phyloP scores from a whole-genome alignment of 30 jellyfish, hydroid and myxozoan genomes.

The Mastigias papua region DNA sequence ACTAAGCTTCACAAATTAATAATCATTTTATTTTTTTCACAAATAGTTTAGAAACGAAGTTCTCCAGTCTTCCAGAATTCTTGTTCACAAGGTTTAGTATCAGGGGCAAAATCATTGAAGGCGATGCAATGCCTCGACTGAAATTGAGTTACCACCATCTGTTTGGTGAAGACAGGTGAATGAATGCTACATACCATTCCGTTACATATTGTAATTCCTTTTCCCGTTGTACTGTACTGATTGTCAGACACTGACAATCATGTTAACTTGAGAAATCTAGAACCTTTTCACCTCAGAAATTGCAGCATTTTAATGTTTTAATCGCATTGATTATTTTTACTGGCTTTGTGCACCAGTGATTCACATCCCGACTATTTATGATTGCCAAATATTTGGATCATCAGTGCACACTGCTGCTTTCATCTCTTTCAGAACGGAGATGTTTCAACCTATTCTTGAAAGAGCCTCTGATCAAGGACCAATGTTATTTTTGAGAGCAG shows the following conservation, averaged over 20 bases:
- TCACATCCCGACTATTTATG: too few relatives aligned
- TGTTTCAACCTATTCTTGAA: constrained; percentile 8
- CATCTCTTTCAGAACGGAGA: constrained; percentile 41
- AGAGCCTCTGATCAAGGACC: constrained; percentile 31
- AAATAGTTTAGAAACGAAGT: constrained; percentile 7
- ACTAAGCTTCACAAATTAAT: too few relatives aligned
- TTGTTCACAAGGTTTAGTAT: constrained; percentile 32
- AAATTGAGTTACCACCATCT: constrained; percentile 28
- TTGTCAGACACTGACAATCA: too few relatives aligned
- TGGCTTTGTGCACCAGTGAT: too few relatives aligned
- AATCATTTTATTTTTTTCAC: background rate
- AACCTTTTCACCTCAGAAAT: too few relatives aligned
- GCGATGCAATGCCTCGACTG: constrained; percentile 9
- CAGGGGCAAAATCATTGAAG: constrained; percentile 17
- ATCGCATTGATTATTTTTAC: too few relatives aligned
- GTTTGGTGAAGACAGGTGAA: constrained; percentile 47
- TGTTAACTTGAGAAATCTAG: too few relatives aligned
- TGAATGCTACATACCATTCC: background rate
- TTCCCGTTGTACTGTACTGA: too few relatives aligned
- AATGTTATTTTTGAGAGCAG: constrained; percentile 45
- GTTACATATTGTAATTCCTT: too few relatives aligned
- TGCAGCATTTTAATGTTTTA: too few relatives aligned
- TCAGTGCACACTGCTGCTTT: background rate
- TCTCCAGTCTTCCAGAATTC: constrained; percentile 30
- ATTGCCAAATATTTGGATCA: too few relatives aligned